phyloP scores from a whole-genome alignment of 1,140 invertebrate genomes.

The Macrosteles quadrilineatus region DNA sequence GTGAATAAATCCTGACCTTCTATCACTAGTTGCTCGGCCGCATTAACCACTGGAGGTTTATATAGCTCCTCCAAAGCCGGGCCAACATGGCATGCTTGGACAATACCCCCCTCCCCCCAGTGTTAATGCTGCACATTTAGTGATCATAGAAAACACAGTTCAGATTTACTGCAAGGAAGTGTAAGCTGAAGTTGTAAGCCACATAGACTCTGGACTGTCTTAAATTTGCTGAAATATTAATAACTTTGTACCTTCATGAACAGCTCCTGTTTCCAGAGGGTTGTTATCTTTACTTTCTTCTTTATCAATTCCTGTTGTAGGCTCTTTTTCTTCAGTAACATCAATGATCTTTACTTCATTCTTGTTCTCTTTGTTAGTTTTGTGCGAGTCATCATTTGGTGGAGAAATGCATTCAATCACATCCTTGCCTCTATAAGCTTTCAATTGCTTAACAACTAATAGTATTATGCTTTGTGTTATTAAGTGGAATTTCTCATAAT shows the following conservation, averaged over 20 bases:
- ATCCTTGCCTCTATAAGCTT: conserved; percentile 38
- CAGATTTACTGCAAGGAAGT: too few relatives aligned
- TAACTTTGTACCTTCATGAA: not conserved
- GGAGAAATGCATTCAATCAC: conserved; percentile 9
- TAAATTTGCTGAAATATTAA: too few relatives aligned
- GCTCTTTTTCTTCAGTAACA: conserved; percentile 14
- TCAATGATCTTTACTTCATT: conserved; percentile 34
- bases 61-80: too few relatives aligned
- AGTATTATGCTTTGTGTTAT: conserved; percentile 55
- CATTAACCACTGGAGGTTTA: too few relatives aligned
- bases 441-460: conserved; percentile 42
- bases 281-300: conserved; percentile 9
- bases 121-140: too few relatives aligned
- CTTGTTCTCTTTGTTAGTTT: conserved; percentile 20
- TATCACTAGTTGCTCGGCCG: too few relatives aligned
- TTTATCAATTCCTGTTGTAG: not conserved
- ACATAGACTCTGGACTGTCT: too few relatives aligned
- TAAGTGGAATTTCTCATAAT: conserved; percentile 58
- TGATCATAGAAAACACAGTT: too few relatives aligned
- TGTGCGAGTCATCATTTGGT: conserved; percentile 5
- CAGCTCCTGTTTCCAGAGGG: conserved; percentile 1
- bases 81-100: too few relatives aligned
- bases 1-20: too few relatives aligned
- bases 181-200: too few relatives aligned
- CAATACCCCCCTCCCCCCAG: too few relatives aligned